Evolutionary conservation across 2,113 vertebrate species (phyloP).

Genomic region (Epinephelus cyanopodus): DNA sequence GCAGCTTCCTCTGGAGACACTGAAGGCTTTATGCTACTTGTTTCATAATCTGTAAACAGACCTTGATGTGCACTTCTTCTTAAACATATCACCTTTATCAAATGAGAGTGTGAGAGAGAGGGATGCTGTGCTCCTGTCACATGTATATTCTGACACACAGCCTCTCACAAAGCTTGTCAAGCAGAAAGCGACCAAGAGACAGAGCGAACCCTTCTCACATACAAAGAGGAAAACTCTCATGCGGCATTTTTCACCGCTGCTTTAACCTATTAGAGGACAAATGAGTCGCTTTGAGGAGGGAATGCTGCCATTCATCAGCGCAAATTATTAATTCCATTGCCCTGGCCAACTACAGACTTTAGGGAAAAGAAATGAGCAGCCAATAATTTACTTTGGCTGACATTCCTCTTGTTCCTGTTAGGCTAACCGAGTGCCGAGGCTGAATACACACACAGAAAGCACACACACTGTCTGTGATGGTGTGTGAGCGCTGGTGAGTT

Average conservation of each 20-base stretch:
- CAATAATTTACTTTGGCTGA: conserved; percentile 31
- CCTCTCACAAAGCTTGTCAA: conserved; percentile 43
- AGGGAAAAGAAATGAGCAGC: conserved; percentile 7
- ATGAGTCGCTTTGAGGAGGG: conserved; percentile 29
- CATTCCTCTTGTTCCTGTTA: neutral
- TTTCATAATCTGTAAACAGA: no score
- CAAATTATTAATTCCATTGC: conserved; percentile 43
- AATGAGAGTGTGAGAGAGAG: neutral
- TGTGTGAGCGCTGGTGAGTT: conserved; percentile 17
- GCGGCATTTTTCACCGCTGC: conserved; percentile 16
- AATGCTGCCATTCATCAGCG: conserved; percentile 42
- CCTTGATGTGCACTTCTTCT: no score
- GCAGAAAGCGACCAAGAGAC: conserved; percentile 48
- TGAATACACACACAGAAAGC: conserved; percentile 4
- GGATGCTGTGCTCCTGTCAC: neutral
- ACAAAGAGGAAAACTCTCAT: neutral
- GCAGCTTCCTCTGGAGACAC: no score
- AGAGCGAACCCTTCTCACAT: conserved; percentile 13
- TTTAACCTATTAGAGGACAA: conserved; percentile 38
- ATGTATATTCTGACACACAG: conserved; percentile 15
- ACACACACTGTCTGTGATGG: neutral
- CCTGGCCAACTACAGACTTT: conserved; percentile 17
- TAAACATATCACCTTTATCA: neutral
- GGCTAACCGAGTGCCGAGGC: neutral
- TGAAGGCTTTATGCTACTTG: no score